These are phyloP conservation scores for Polylopha cassiicola DNA, from an alignment of 2,888 invertebrate species.

Conservation along the genomic window DNA sequence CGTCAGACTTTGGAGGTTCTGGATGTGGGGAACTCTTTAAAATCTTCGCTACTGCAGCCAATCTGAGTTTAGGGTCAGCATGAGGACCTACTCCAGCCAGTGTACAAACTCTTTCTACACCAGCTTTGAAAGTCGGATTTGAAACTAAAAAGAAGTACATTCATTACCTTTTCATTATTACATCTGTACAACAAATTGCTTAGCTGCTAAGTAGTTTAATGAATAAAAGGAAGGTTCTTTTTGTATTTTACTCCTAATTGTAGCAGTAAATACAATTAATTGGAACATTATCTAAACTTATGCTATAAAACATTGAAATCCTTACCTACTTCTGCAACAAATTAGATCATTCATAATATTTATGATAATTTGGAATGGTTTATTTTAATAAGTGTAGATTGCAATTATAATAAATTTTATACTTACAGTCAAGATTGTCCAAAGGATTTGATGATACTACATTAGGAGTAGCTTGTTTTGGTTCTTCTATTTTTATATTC, in stretches of 20 bases:
- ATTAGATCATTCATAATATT: background rate
- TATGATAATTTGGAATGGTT: background rate
- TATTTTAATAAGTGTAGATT: too few species aligned
- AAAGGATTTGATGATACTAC: conserved; percentile 88
- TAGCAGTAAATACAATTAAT: too few species aligned
- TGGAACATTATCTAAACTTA: too few species aligned
- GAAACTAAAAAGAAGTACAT: conserved; percentile 79
- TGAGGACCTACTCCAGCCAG: conserved; percentile 72
- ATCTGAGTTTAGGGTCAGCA: conserved; percentile 56
- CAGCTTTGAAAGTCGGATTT: conserved; percentile 88
- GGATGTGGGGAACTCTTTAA: conserved; percentile 90
- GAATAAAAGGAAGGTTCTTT: too few species aligned
- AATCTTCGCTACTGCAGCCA: conserved; percentile 83
- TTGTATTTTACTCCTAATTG: too few species aligned
- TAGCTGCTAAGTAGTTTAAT: too few species aligned
- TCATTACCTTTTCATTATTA: background rate
- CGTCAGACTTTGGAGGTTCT: conserved; percentile 61
- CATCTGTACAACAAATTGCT: too few species aligned
- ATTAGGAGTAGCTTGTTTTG: conserved; percentile 80
- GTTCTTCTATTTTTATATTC: conserved; percentile 79
- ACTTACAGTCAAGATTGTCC: conserved; percentile 91
- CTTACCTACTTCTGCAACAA: conserved; percentile 1
- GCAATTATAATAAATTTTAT: too few species aligned
- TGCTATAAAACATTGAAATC: background rate
- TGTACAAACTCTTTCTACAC: conserved; percentile 86